Percentiles rank a stretch among this genome's conserved stretches.
Conservation (phyloP, 2,888 invertebrate genomes). For the Girardia tigrina region DNA sequence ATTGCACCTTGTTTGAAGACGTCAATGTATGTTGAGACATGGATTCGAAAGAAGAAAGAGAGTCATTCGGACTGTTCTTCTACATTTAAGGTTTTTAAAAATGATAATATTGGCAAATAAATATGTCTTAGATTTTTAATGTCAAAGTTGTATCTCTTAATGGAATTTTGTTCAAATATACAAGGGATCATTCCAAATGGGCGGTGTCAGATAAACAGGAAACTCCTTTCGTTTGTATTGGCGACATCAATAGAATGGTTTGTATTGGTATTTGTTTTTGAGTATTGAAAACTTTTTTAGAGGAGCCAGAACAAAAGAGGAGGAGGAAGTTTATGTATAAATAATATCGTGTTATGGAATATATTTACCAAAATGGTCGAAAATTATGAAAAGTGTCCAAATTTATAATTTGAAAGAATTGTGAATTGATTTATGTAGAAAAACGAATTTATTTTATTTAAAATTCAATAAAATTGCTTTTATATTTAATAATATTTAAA, state of each 20-base stretch:
- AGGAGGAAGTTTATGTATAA: neutral
- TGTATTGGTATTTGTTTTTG: neutral
- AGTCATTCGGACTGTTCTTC: too few relatives aligned
- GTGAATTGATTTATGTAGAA: too few relatives aligned
- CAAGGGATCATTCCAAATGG: neutral
- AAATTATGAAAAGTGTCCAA: neutral
- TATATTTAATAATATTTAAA: too few relatives aligned
- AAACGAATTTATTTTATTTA: too few relatives aligned
- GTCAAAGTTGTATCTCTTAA: neutral
- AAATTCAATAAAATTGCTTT: too few relatives aligned
- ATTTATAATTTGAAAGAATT: neutral
- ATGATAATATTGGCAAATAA: too few relatives aligned
- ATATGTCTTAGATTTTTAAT: neutral
- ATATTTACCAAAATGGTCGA: neutral
- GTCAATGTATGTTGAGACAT: neutral
- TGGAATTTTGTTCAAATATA: neutral
- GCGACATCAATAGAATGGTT: slow-evolving; percentile 8
- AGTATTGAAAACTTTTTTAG: neutral
- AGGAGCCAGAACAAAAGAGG: neutral
- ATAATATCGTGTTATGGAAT: neutral
- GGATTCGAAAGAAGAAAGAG: too few relatives aligned
- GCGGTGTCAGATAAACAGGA: neutral
- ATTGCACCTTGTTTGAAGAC: neutral
- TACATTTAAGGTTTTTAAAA: too few relatives aligned
- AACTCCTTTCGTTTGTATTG: neutral